Conservation (phyloP, 1,140 invertebrate genomes). For the Nebria ingens region DNA sequence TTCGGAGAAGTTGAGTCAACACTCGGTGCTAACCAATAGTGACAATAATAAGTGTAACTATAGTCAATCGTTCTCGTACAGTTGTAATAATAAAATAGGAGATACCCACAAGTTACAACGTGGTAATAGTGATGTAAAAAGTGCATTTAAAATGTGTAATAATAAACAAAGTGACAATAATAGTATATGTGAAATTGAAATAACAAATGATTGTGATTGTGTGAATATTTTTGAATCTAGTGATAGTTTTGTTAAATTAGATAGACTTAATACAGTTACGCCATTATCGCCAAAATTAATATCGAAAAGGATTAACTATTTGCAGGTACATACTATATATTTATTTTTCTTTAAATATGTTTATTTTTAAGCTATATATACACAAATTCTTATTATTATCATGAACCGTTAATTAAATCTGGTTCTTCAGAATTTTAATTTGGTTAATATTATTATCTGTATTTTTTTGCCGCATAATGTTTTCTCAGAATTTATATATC, state of each 20-base stretch:
- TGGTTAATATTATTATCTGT: too few species aligned
- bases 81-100: not conserved
- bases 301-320: not conserved
- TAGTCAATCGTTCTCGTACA: not conserved
- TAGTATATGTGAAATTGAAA: slow-evolving; percentile 1
- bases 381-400: too few species aligned
- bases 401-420: too few species aligned
- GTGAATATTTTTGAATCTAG: slow-evolving; percentile 29
- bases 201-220: not conserved
- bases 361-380: too few species aligned
- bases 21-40: not conserved
- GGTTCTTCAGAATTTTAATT: too few species aligned
- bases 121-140: not conserved
- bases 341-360: too few species aligned
- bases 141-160: not conserved
- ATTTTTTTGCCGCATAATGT: too few species aligned
- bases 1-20: slow-evolving; percentile 1
- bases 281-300: slow-evolving; percentile 16
- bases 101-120: not conserved
- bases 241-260: slow-evolving; percentile 44
- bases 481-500: too few species aligned
- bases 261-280: slow-evolving; percentile 41
- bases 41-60: not conserved
- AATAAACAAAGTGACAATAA: not conserved
- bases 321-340: slow-evolving; percentile 1